Evolutionary conservation across 2,888 invertebrate species (phyloP).

Genomic region (Troglohyphantes excavatus): DNA sequence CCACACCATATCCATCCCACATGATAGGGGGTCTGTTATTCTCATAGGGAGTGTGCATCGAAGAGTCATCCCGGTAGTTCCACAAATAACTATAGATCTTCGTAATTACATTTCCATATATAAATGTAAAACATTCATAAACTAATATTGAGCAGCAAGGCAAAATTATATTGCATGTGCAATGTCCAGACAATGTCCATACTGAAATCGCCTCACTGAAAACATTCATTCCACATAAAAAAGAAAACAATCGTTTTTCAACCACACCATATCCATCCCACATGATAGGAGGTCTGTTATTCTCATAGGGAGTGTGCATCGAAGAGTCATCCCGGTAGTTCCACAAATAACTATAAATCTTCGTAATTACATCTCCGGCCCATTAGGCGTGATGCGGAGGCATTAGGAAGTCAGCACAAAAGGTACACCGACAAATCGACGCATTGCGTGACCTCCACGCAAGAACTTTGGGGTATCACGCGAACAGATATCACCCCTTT

Average conservation of each 20-base stretch:
- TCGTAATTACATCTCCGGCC: constrained; percentile 73
- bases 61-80: constrained; percentile 55
- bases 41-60: neutral
- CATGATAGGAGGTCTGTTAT: neutral
- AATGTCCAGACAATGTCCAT: too few species aligned
- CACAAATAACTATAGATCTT: constrained; percentile 76
- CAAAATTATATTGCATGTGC: too few species aligned
- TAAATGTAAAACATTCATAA: too few species aligned
- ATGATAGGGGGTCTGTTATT: neutral
- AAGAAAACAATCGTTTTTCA: too few species aligned
- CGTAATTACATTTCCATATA: constrained; percentile 72
- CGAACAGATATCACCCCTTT: constrained; percentile 34
- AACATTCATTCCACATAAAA: too few species aligned
- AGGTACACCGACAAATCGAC: constrained; percentile 72
- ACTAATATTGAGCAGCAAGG: too few species aligned
- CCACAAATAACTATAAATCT: constrained; percentile 77
- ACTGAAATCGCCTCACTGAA: too few species aligned
- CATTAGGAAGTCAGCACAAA: constrained; percentile 65
- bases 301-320: neutral
- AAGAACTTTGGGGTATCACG: constrained; percentile 50
- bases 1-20: neutral
- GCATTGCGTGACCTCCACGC: constrained; percentile 63
- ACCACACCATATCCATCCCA: too few species aligned
- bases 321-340: constrained; percentile 61
- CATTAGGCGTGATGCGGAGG: constrained; percentile 65